Evolutionary conservation across 2,113 vertebrate species (phyloP).

Genomic region (Plectropomus leopardus): DNA sequence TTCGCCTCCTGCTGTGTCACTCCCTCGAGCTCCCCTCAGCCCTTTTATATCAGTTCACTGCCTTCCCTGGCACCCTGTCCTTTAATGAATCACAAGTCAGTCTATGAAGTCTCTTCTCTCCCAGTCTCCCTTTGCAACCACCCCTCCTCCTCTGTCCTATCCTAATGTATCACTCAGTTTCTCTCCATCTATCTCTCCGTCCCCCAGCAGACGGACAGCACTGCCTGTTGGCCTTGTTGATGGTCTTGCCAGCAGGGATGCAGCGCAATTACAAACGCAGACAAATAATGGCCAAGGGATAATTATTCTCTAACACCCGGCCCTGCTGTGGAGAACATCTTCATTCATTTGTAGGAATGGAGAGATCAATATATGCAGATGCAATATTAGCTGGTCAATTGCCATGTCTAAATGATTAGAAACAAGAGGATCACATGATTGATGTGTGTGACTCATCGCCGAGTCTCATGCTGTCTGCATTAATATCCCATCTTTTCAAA

Average conservation of each 20-base stretch:
- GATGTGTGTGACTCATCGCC: constrained; percentile 65
- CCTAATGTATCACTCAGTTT: constrained; percentile 33
- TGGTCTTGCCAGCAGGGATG: constrained; percentile 43
- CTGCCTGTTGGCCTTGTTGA: constrained; percentile 39
- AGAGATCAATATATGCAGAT: constrained; percentile 65
- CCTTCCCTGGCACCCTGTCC: constrained; percentile 57
- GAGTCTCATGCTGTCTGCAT: constrained; percentile 66
- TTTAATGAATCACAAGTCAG: constrained; percentile 76
- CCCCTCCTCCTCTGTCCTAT: constrained; percentile 14
- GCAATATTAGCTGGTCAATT: constrained; percentile 60
- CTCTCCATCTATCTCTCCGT: constrained; percentile 6
- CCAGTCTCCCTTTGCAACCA: constrained; percentile 34
- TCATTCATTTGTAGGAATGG: constrained; percentile 51
- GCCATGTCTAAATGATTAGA: constrained; percentile 66
- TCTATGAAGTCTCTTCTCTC: constrained; percentile 39
- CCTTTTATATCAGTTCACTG: constrained; percentile 73
- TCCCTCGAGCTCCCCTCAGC: constrained; percentile 39
- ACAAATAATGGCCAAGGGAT: constrained; percentile 50
- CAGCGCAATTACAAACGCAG: constrained; percentile 38
- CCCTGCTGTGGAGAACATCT: constrained; percentile 44
- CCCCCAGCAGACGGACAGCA: constrained; percentile 30
- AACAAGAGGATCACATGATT: constrained; percentile 58
- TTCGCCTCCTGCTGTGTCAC: constrained; percentile 58
- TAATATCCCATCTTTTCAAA: constrained; percentile 69
- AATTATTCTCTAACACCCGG: constrained; percentile 43